A percentile compares a stretch with the other conserved stretches of the same genome.
Evolutionary conservation across 2,888 invertebrate genomes (phyloP).

Genomic region (Leptopilina drosophilae): DNA sequence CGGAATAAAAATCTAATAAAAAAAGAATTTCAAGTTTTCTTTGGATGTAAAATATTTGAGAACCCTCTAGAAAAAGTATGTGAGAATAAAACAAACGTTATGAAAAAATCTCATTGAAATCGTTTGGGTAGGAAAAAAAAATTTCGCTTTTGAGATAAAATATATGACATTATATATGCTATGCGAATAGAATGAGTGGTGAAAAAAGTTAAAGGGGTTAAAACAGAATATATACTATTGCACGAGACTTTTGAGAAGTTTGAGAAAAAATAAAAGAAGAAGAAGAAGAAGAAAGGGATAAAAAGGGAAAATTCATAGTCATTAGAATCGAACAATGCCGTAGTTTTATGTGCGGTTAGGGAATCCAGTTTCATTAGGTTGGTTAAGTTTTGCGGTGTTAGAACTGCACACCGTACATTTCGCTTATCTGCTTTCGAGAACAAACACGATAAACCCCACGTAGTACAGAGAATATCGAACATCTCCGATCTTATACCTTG

Average conservation of each 20-base stretch:
- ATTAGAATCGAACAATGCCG: conserved; percentile 31
- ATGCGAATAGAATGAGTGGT: too few relatives aligned
- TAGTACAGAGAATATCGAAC: conserved; percentile 7
- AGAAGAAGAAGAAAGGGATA: background rate
- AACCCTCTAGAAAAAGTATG: too few relatives aligned
- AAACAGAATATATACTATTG: too few relatives aligned
- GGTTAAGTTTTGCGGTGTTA: conserved; percentile 12
- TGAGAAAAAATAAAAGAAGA: background rate
- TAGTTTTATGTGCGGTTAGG: conserved; percentile 27
- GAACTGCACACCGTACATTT: conserved; percentile 28
- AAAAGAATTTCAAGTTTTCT: too few relatives aligned
- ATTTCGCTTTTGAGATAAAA: too few relatives aligned
- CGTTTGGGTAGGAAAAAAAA: too few relatives aligned
- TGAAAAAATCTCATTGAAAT: too few relatives aligned
- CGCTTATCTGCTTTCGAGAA: conserved; percentile 34
- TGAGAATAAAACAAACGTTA: too few relatives aligned
- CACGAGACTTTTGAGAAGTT: background rate
- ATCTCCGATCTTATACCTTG: conserved; percentile 25
- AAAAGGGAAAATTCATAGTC: conserved; percentile 20
- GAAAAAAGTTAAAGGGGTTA: too few relatives aligned
- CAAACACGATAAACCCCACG: conserved; percentile 22
- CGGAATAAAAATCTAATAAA: too few relatives aligned
- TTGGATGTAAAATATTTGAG: too few relatives aligned
- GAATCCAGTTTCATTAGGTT: conserved; percentile 32
- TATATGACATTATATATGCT: too few relatives aligned